phyloP scores from a whole-genome alignment of 2,888 invertebrate species.

The Calameuta pallipes region DNA sequence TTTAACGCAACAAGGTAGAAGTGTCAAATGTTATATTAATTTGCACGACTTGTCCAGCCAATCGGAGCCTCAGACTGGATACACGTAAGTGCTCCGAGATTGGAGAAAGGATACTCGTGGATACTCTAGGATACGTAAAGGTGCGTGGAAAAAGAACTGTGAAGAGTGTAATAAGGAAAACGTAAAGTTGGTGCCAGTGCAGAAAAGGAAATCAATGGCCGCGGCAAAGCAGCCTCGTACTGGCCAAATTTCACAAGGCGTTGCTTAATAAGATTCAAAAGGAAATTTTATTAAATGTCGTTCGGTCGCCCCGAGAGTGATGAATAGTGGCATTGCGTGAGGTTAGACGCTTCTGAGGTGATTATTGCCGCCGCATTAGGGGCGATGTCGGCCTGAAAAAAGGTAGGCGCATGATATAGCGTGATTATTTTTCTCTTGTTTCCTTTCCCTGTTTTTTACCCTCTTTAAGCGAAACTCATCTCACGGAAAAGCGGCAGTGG shows the following conservation, averaged over 20 bases:
- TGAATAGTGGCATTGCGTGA: slow-evolving; percentile 37
- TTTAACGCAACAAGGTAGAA: neutral
- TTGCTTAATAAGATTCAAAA: neutral
- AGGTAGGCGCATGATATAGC: slow-evolving; percentile 9
- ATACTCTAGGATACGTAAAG: neutral
- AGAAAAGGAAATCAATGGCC: neutral
- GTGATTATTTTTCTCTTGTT: slow-evolving; percentile 8
- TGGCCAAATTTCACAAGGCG: neutral
- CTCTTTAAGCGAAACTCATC: neutral
- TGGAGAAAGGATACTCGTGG: neutral
- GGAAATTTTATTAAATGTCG: slow-evolving; percentile 4
- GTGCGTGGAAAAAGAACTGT: neutral
- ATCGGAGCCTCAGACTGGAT: neutral
- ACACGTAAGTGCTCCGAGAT: neutral
- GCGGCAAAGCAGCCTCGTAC: neutral
- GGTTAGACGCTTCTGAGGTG: slow-evolving; percentile 24
- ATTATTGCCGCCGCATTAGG: slow-evolving; percentile 25
- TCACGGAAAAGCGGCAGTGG: neutral
- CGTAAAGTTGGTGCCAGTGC: neutral
- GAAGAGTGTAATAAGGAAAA: neutral
- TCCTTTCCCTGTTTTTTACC: neutral
- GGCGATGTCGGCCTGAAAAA: slow-evolving; percentile 22
- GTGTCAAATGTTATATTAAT: neutral
- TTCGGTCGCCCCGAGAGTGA: slow-evolving; percentile 16
- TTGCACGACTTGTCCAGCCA: neutral